Evolutionary conservation across 2,113 vertebrate species (phyloP).

Genomic region (Tenrec ecaudatus): DNA sequence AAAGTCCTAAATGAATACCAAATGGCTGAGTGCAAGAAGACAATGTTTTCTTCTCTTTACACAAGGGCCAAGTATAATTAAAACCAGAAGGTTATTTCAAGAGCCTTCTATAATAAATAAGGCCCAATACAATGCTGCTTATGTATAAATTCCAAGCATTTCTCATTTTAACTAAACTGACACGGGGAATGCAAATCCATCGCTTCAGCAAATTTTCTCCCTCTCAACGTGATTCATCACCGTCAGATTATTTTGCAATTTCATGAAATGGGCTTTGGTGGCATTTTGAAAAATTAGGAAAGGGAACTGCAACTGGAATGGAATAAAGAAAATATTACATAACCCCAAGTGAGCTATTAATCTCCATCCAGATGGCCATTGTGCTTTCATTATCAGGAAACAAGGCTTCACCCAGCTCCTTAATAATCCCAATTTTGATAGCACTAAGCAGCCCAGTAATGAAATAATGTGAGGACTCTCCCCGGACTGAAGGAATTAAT

Average conservation of each 20-base stretch:
- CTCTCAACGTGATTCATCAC: constrained; percentile 74
- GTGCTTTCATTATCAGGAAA: constrained; percentile 67
- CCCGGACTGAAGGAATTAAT: constrained; percentile 48
- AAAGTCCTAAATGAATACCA: constrained; percentile 63
- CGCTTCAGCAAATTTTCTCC: constrained; percentile 74
- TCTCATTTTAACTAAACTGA: constrained; percentile 78
- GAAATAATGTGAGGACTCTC: constrained; percentile 47
- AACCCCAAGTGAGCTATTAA: constrained; percentile 75
- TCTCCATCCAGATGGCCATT: constrained; percentile 71
- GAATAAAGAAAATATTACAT: constrained; percentile 80
- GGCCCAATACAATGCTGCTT: constrained; percentile 56
- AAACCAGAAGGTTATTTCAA: constrained; percentile 65
- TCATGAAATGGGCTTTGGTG: constrained; percentile 75
- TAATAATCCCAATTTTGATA: constrained; percentile 68
- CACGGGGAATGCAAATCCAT: constrained; percentile 70
- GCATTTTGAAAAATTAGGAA: constrained; percentile 81
- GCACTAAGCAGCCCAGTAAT: constrained; percentile 52
- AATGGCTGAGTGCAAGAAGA: constrained; percentile 54
- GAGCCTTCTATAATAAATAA: constrained; percentile 65
- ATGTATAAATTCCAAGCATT: constrained; percentile 75
- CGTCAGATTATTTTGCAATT: constrained; percentile 72
- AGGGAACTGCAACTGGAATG: constrained; percentile 61
- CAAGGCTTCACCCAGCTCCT: constrained; percentile 47
- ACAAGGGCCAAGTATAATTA: constrained; percentile 70
- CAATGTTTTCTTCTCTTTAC: constrained; percentile 16